These are phyloP conservation scores for Lutraria lutraria DNA, from an alignment of 2,888 invertebrate species.

Conservation along the genomic window DNA sequence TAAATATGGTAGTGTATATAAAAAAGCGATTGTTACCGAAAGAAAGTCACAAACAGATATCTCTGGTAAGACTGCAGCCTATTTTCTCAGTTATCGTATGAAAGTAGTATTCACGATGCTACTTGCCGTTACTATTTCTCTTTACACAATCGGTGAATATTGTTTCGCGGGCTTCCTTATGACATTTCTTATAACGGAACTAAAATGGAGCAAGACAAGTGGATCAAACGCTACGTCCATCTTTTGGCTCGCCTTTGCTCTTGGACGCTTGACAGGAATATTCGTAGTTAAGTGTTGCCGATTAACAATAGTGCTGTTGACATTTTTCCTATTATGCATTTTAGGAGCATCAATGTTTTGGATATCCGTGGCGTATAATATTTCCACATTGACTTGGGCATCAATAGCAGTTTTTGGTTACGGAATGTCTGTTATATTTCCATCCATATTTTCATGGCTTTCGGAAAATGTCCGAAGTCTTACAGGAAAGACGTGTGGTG, in stretches of 20 bases:
- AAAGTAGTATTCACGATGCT: slow-evolving; percentile 24
- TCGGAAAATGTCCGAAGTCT: slow-evolving; percentile 85
- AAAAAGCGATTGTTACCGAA: background rate
- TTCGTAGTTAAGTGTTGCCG: slow-evolving; percentile 9
- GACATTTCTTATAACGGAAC: slow-evolving; percentile 19
- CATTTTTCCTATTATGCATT: background rate
- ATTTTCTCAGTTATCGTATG: slow-evolving; percentile 5
- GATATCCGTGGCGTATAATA: slow-evolving; percentile 52
- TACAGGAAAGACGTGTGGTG: slow-evolving; percentile 85
- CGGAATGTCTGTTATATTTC: slow-evolving; percentile 87
- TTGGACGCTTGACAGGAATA: slow-evolving; percentile 7
- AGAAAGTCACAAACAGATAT: background rate
- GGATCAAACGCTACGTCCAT: slow-evolving; percentile 25
- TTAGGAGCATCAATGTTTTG: slow-evolving; percentile 59
- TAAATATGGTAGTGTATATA: background rate
- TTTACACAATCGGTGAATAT: background rate
- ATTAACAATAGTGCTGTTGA: background rate
- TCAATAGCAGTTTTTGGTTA: slow-evolving; percentile 84
- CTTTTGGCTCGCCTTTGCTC: slow-evolving; percentile 35
- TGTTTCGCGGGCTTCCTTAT: slow-evolving; percentile 27
- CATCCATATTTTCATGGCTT: slow-evolving; percentile 86
- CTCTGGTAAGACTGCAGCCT: background rate
- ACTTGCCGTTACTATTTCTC: background rate
- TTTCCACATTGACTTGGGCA: slow-evolving; percentile 78
- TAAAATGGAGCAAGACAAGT: slow-evolving; percentile 16